Evolutionary conservation across 2,113 vertebrate genomes (phyloP), one percentile per base, ranked within the genome.

Genomic region (Cromileptes altivelis): DNA sequence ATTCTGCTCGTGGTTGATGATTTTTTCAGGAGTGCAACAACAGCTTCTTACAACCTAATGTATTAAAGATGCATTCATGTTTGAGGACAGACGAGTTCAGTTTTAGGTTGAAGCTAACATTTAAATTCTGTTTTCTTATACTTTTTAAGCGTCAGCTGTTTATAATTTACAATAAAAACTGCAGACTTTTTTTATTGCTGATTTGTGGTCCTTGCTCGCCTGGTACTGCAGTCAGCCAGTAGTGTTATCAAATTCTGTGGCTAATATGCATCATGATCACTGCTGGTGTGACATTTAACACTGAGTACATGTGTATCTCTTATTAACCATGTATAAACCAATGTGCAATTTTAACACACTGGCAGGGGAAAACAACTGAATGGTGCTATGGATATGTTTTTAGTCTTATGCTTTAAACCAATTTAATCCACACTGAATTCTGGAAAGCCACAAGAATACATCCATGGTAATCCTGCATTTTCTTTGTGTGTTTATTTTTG

Each of bases 401-500:
- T 8, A 49, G n/a, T 11, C 3, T 10, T 30, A 30, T n/a, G 2
- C 18, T 61, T 55, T n/a, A 12, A 33, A 53, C 45, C 52, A 55
- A 18, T 72, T 72, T 6, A 45, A 47, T 30, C n/a, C 73, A 42
- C 14, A 23, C n/a, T 56, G 37, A 56, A 13, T 40, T 61, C 14
- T 33, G 12, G 4, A 19, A 47, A 30, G 30, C 1, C 19, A 42
- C 14, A 40, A 42, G 27, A 14, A 72, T 1, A 12, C 33, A 23
- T 73, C 23, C 17, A 61, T 68, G 47, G 69, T 17, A 18, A 30
- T 30, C 45, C 12, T 55, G 18, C 23, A 23, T 8, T 63, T 11
- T 58, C 10, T 21, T 30, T 71, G 33, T 55, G 23, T 42, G 30
- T 57, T 78, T 62, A 27, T 74, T 64, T 83, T 69, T 56, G 15